A percentile compares a stretch with the other conserved stretches of the same genome.
Conservation (phyloP, 2,797 vertebrate genomes). For the Paratrypauchen microcephalus region DNA sequence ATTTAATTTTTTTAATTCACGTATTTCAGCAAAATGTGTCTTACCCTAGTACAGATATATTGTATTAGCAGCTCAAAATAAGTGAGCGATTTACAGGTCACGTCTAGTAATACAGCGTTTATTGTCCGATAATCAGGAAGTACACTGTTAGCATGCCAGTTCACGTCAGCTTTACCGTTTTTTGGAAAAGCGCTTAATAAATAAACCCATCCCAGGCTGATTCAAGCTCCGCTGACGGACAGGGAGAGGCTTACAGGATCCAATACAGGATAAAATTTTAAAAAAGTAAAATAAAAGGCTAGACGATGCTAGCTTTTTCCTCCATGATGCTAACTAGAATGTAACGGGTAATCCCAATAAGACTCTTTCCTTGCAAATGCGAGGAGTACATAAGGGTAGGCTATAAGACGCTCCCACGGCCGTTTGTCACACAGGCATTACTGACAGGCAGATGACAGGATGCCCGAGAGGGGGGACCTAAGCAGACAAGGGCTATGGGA, state of each 20-base stretch:
- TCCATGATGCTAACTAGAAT: conserved; percentile 79
- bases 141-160: too few species aligned
- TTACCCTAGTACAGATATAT: too few species aligned
- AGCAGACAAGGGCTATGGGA: background rate
- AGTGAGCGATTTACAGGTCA: too few species aligned
- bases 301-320: conserved; percentile 65
- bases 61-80: too few species aligned
- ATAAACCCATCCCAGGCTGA: conserved; percentile 56
- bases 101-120: too few species aligned
- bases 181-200: too few species aligned
- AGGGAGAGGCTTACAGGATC: conserved; percentile 79
- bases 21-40: too few species aligned
- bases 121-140: too few species aligned
- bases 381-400: conserved; percentile 68
- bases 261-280: conserved; percentile 27
- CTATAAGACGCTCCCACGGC: conserved; percentile 81
- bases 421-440: conserved; percentile 70
- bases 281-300: conserved; percentile 53
- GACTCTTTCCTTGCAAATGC: conserved; percentile 75
- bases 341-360: conserved; percentile 81
- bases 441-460: conserved; percentile 59
- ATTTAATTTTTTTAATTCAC: too few species aligned
- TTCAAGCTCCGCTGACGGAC: conserved; percentile 78
- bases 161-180: too few species aligned
- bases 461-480: background rate